Percentiles rank a stretch among this genome's conserved stretches.
Conservation (phyloP, 1,140 invertebrate genomes). For the Whitmania pigra region DNA sequence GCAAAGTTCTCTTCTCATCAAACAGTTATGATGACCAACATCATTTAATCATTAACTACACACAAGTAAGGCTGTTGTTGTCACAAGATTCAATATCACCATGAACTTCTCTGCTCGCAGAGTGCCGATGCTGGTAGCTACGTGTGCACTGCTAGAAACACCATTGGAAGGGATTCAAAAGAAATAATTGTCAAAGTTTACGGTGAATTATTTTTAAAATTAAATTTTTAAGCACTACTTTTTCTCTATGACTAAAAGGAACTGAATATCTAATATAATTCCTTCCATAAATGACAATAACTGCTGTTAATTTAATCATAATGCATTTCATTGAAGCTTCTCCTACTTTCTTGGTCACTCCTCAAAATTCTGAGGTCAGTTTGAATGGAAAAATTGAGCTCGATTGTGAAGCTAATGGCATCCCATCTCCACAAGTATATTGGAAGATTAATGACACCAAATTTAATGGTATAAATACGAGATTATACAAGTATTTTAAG, state of each 20-base stretch:
- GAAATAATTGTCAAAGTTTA: constrained; percentile 39
- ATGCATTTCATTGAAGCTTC: too few relatives aligned
- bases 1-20: constrained; percentile 6
- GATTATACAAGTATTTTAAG: too few relatives aligned
- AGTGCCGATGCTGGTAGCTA: constrained; percentile 39
- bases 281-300: background rate
- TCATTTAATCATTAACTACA: too few relatives aligned
- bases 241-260: too few relatives aligned
- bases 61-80: background rate
- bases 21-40: too few relatives aligned
- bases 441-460: constrained; percentile 35
- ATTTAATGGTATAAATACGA: too few relatives aligned
- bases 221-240: too few relatives aligned
- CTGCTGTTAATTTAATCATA: too few relatives aligned
- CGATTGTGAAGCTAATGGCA: constrained; percentile 36
- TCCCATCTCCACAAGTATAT: constrained; percentile 34
- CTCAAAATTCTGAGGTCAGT: background rate
- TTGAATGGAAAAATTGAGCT: constrained; percentile 27
- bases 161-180: constrained; percentile 35
- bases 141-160: constrained; percentile 39
- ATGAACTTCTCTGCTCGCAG: constrained; percentile 25
- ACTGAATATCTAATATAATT: too few relatives aligned
- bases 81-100: background rate
- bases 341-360: background rate
- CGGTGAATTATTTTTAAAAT: constrained; percentile 28